phyloP scores from a whole-genome alignment of 2,888 invertebrate species.

The Liposcelis brunnea region DNA sequence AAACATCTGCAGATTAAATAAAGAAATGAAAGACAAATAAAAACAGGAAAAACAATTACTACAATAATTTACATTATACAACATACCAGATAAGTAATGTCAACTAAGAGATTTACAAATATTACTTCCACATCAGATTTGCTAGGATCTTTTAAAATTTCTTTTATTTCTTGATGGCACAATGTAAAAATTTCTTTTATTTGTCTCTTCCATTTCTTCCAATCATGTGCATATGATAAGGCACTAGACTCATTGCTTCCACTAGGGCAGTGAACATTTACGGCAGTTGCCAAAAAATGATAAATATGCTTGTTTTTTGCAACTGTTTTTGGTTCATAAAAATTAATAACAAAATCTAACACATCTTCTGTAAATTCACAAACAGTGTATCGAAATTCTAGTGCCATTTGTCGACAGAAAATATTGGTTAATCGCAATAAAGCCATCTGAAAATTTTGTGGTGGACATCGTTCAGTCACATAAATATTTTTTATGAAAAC shows the following conservation, averaged over 20 bases:
- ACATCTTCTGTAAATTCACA: slow-evolving; percentile 29
- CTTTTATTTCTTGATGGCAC: neutral
- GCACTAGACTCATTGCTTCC: slow-evolving; percentile 24
- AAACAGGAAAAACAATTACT: too few species aligned
- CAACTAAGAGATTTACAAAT: slow-evolving; percentile 16
- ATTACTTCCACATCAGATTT: slow-evolving; percentile 10
- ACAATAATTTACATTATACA: neutral
- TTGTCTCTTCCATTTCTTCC: slow-evolving; percentile 28
- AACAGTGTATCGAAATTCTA: slow-evolving; percentile 32
- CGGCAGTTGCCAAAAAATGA: slow-evolving; percentile 22
- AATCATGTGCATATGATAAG: slow-evolving; percentile 26
- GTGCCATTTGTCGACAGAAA: slow-evolving; percentile 28
- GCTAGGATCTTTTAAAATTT: slow-evolving; percentile 7
- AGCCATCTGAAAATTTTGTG: slow-evolving; percentile 11
- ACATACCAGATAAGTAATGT: slow-evolving; percentile 16
- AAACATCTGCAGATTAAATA: neutral
- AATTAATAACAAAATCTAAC: slow-evolving; percentile 12
- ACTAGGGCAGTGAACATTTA: slow-evolving; percentile 31
- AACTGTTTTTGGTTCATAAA: slow-evolving; percentile 13
- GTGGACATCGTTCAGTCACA: slow-evolving; percentile 17
- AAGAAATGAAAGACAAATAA: neutral
- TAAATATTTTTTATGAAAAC: slow-evolving; percentile 18
- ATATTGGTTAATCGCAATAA: slow-evolving; percentile 14
- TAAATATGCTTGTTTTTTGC: slow-evolving; percentile 3
- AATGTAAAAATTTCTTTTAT: slow-evolving; percentile 24